Conservation (phyloP, 2,113 vertebrate genomes). For the Passerina amoena region DNA sequence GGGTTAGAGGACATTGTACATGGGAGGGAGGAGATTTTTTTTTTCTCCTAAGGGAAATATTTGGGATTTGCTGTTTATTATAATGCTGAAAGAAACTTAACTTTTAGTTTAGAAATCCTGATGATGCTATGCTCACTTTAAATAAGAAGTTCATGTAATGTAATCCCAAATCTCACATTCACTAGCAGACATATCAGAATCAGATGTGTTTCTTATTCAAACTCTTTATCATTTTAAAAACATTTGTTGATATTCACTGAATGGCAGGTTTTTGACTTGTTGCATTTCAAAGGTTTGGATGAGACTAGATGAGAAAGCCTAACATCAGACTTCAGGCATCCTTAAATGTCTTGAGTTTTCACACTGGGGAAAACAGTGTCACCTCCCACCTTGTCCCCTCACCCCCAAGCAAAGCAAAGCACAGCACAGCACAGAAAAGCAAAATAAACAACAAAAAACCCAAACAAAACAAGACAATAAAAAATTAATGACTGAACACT, state of each 20-base stretch:
- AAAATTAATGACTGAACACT: not conserved
- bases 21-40: not conserved
- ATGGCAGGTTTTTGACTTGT: not conserved
- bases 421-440: not conserved
- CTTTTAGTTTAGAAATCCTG: not conserved
- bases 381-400: rapidly evolving
- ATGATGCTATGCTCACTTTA: not conserved
- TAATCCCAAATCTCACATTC: not conserved
- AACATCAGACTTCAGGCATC: not conserved
- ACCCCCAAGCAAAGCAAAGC: not conserved
- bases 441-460: not conserved
- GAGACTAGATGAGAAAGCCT: not conserved
- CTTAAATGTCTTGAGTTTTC: not conserved
- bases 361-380: not conserved
- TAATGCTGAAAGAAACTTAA: not conserved
- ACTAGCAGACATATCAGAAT: not conserved
- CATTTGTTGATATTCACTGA: not conserved
- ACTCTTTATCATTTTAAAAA: not conserved
- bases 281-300: not conserved
- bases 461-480: no score
- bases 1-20: not conserved
- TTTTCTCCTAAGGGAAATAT: not conserved
- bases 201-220: not conserved
- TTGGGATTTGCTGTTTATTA: not conserved
- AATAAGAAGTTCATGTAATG: not conserved